Base-by-base conservation (phyloP, 2,113 vertebrate species). In the Phainopepla nitens region DNA sequence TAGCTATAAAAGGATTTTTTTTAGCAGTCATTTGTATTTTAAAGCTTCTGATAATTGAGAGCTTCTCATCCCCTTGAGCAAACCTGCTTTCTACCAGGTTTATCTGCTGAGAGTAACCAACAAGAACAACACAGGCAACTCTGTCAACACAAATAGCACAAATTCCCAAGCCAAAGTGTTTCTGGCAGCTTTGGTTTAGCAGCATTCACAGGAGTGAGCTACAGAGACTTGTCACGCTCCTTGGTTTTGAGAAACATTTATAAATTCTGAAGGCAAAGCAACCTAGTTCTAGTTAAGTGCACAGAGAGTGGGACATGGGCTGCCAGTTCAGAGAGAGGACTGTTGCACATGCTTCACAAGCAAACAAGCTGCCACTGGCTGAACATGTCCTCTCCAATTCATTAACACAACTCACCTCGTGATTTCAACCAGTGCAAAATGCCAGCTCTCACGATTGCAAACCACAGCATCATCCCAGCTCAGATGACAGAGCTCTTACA, bases 321-420 rank as follows among this genome's bases (percentile, higher is more conserved):
- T 91, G 79, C 56, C 64, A 88, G 68, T 13, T 47, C 82, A 85
- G 79, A 73, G 62, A 47, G 11, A 1, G 1, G 35, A 33, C 0
- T 71, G 88, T 20, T 24, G 8, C 4, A n/a, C 0, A 0, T 0
- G 0, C 50, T 86, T 82, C 75, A 41, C 0, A 0, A 65, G 51
- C 0, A 0, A 75, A 51, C 47, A n/a, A 31, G 85, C n/a, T 75
- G 77, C 81, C 0, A 2, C 36, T 10, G 41, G 36, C n/a, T 28
- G 31, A 93, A 58, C 71, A n/a, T 28, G 54, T 47, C 78, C 70
- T 47, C 68, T 65, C 76, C 1, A 2, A 47, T 51, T 29, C 84
- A 57, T 36, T 60, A 76, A 29, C 45, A 50, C 24, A 49, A 17
- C 53, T 83, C 76, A 14, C 50, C 80, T 50, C 17, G 7, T 7